Base-by-base conservation (phyloP, 2,888 invertebrate species). In the Lasioglossum oenotherae region DNA sequence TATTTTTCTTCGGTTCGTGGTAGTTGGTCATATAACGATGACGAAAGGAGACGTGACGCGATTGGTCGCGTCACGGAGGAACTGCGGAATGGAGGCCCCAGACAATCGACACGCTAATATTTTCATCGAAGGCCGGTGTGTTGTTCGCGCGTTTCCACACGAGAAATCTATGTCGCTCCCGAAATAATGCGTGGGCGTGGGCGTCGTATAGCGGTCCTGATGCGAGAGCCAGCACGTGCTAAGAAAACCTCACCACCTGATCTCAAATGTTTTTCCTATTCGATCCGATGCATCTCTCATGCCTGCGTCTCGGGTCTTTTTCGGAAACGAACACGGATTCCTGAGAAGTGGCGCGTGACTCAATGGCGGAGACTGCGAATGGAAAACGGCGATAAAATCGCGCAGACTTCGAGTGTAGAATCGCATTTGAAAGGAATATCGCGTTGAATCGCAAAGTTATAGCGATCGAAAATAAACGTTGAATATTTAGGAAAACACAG, bases 141-240 rank as follows among this genome's bases (percentile, higher is more conserved):
- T 57, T 80, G 80, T 44, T 80, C 74, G 46, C 23, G 71, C 19
- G 71, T 64, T 60, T 88, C 74, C 77, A 46, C 69, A 53, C 60
- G 35, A 69, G 16, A 75, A 86, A 88, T 83, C 71, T 86, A 74
- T 89, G 89, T 84, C 88, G 81, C 80, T 86, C 86, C 89, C 86
- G 89, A 89, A 89, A 89, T 89, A 89, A 80, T 86, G 89, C 64
- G 76, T 77, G 78, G 83, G 82, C 72, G 88, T 69, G 67, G 67
- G 67, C 67, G 67, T 31, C 64, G 67, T 8, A 0, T 6, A 23
- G 46, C 23, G 67, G 44, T 67, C 6, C 53, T 69, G 88, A 60
- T 84, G 84, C 76, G 82, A 69, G 74, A n/a, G n/a, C 12, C 75
- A 44, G n/a, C 49, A 41, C 35, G 81, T 44, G 67, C 57, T 53